A percentile compares a stretch with the other conserved stretches of the same genome.
These are phyloP conservation scores for Calameuta filiformis DNA, from an alignment of 2,888 invertebrate genomes.

Conservation along the genomic window DNA sequence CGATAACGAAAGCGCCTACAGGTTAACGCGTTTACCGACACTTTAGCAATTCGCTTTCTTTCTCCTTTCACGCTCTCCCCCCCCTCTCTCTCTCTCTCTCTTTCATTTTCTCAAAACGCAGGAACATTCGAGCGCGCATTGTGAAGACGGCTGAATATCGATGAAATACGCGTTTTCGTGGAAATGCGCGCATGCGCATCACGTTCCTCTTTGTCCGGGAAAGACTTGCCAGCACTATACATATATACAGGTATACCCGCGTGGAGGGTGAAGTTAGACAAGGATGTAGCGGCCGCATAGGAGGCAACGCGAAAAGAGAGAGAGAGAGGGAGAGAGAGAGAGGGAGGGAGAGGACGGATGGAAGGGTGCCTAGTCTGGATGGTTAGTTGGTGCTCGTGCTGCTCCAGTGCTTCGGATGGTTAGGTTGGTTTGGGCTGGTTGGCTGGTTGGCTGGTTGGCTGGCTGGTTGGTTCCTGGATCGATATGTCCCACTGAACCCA, in stretches of 20 bases:
- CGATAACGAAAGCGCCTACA: too few species aligned
- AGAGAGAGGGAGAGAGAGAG: neutral
- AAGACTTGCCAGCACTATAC: too few species aligned
- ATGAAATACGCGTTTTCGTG: slow-evolving; percentile 15
- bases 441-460: slow-evolving; percentile 10
- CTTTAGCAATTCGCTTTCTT: too few species aligned
- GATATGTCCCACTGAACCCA: slow-evolving; percentile 49
- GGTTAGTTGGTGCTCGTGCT: slow-evolving; percentile 4
- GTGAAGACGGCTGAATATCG: too few species aligned
- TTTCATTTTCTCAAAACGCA: too few species aligned
- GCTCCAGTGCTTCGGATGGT: slow-evolving; percentile 18
- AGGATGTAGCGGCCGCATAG: neutral
- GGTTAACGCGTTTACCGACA: too few species aligned
- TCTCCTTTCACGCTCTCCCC: too few species aligned
- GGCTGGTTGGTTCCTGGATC: slow-evolving; percentile 27
- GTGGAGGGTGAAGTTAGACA: neutral
- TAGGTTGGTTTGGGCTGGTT: neutral
- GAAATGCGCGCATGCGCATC: slow-evolving; percentile 18
- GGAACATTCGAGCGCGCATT: too few species aligned
- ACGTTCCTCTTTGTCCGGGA: slow-evolving; percentile 15
- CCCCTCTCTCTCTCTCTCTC: too few species aligned
- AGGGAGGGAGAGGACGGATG: slow-evolving; percentile 7
- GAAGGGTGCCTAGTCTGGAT: slow-evolving; percentile 31
- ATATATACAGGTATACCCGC: neutral
- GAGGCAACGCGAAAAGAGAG: neutral